Evolutionary conservation across 2,113 vertebrate genomes (phyloP).

Genomic region (Paramormyrops kingsleyae): DNA sequence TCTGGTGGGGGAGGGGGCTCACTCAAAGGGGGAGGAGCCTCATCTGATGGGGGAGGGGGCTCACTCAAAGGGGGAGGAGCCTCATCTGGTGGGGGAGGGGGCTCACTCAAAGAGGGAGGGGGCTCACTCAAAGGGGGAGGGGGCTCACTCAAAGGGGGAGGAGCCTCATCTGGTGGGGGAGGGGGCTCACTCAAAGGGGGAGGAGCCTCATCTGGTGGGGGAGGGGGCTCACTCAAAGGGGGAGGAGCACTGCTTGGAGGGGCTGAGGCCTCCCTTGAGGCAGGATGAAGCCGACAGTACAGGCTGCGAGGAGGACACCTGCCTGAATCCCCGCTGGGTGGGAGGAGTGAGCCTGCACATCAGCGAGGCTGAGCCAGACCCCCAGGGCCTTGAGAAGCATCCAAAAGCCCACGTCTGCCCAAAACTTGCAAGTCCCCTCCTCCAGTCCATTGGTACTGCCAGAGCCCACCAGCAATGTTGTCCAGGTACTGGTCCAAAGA

Average conservation of each 20-base stretch:
- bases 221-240: slow-evolving; percentile 24
- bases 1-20: slow-evolving; percentile 34
- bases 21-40: slow-evolving; percentile 32
- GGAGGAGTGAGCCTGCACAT: background rate
- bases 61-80: slow-evolving; percentile 30
- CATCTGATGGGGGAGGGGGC: slow-evolving; percentile 36
- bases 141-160: slow-evolving; percentile 9
- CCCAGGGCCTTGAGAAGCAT: slow-evolving; percentile 33
- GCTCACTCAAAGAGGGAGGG: slow-evolving; percentile 19
- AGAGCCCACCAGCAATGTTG: background rate
- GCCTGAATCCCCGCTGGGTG: background rate
- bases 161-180: too few relatives aligned
- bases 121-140: slow-evolving; percentile 22
- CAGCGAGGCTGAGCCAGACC: background rate
- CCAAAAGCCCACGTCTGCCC: slow-evolving; percentile 38
- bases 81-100: slow-evolving; percentile 37
- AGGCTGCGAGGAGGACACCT: too few relatives aligned
- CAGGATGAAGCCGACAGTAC: background rate
- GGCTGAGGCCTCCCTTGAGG: slow-evolving; percentile 25
- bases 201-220: slow-evolving; percentile 25
- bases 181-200: too few relatives aligned
- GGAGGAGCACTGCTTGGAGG: slow-evolving; percentile 51
- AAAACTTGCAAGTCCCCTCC: slow-evolving; percentile 33
- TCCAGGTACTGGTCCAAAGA: background rate
- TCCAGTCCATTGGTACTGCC: too few relatives aligned